Evolutionary conservation across 2,888 invertebrate genomes (phyloP).

Genomic region (Drosophila leonis): DNA sequence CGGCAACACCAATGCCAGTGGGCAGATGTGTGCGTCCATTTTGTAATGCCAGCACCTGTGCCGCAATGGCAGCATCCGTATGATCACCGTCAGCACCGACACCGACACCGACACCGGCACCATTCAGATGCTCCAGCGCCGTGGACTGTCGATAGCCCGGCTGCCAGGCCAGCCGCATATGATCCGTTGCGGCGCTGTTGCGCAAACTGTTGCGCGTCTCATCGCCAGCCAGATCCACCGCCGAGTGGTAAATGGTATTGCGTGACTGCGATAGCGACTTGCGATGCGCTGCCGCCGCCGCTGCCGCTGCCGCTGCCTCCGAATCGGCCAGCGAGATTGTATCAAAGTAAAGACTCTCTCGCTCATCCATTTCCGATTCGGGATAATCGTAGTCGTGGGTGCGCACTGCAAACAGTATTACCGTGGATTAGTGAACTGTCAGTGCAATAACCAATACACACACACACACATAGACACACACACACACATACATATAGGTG

Average conservation of each 20-base stretch:
- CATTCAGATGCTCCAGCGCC: constrained; percentile 83
- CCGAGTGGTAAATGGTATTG: constrained; percentile 88
- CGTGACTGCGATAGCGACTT: constrained; percentile 86
- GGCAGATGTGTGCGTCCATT: constrained; percentile 74
- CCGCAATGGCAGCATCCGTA: constrained; percentile 14
- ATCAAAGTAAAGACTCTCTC: constrained; percentile 85
- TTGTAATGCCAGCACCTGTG: constrained; percentile 74
- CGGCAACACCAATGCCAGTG: constrained; percentile 65
- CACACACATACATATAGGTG: background rate
- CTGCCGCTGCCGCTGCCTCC: constrained; percentile 84
- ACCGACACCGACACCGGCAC: constrained; percentile 5
- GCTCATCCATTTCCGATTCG: constrained; percentile 85
- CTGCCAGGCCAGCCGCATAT: constrained; percentile 63
- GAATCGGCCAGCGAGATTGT: constrained; percentile 85
- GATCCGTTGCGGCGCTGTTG: constrained; percentile 46
- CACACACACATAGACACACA: background rate
- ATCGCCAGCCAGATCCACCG: constrained; percentile 86
- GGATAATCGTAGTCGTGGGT: constrained; percentile 85
- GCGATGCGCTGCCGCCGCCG: constrained; percentile 84
- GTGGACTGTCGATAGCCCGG: constrained; percentile 82
- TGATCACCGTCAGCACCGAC: constrained; percentile 49
- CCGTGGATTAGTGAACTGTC: constrained; percentile 34
- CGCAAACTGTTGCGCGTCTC: constrained; percentile 78
- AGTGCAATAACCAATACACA: background rate
- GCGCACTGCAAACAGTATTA: constrained; percentile 79